Percentiles rank a stretch among this genome's conserved stretches.
Conservation (phyloP, 2,797 vertebrate species). For the Pelodytes ibericus region DNA sequence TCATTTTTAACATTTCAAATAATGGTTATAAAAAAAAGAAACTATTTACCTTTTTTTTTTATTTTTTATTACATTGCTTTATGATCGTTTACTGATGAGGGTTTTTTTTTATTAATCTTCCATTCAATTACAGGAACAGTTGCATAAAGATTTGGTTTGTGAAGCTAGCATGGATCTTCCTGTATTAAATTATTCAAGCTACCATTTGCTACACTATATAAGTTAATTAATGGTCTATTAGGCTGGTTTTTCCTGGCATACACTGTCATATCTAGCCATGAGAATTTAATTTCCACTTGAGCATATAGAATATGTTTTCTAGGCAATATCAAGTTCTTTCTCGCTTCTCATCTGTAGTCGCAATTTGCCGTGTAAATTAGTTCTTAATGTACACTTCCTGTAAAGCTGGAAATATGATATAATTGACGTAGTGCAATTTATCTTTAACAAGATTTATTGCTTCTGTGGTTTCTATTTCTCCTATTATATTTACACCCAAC, state of each 20-base stretch:
- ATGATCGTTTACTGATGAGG: conserved; percentile 53
- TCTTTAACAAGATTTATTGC: conserved; percentile 25
- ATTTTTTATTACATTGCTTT: conserved; percentile 23
- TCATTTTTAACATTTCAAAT: conserved; percentile 20
- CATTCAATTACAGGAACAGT: conserved; percentile 59
- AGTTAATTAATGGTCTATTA: conserved; percentile 59
- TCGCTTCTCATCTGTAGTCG: conserved; percentile 27
- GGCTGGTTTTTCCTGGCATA: conserved; percentile 51
- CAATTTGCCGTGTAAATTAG: conserved; percentile 49
- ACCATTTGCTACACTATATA: conserved; percentile 45
- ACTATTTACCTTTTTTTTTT: conserved; percentile 21
- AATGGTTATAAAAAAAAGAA: not conserved
- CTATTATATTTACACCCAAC: not conserved
- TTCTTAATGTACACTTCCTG: conserved; percentile 49
- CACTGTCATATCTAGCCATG: conserved; percentile 43
- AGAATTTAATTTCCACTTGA: conserved; percentile 50
- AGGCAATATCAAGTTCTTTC: conserved; percentile 27
- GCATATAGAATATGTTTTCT: conserved; percentile 49
- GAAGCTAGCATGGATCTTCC: conserved; percentile 46
- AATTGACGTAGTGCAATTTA: conserved; percentile 47
- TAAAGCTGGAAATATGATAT: conserved; percentile 49
- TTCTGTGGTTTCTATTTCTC: conserved; percentile 29
- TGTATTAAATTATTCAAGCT: conserved; percentile 55
- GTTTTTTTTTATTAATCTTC: conserved; percentile 52
- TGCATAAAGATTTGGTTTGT: conserved; percentile 46